phyloP scores from a whole-genome alignment of 2,888 invertebrate species.

The Xestia c-nigrum region DNA sequence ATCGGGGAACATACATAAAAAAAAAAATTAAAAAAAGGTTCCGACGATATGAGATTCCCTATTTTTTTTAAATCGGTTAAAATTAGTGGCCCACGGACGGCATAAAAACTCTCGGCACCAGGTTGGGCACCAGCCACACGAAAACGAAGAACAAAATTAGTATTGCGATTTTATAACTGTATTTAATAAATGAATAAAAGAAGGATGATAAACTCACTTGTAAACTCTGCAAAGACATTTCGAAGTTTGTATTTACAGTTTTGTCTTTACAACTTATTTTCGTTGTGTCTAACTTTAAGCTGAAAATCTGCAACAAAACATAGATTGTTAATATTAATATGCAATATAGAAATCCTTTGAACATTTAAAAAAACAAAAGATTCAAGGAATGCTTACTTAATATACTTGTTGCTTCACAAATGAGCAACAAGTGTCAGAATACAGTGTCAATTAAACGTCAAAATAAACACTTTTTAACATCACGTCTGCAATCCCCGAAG shows the following conservation, averaged over 20 bases:
- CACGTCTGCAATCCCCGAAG: background rate
- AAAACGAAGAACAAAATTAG: too few species aligned
- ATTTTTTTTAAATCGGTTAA: too few species aligned
- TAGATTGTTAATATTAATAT: background rate
- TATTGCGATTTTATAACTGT: background rate
- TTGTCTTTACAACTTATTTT: conserved; percentile 93
- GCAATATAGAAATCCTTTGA: background rate
- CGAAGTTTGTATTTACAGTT: conserved; percentile 93
- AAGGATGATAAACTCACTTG: conserved; percentile 84
- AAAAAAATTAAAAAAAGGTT: too few species aligned
- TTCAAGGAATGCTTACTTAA: background rate
- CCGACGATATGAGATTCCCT: too few species aligned
- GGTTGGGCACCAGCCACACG: too few species aligned
- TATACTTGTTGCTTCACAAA: conserved; percentile 7
- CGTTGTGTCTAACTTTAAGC: conserved; percentile 93
- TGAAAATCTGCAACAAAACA: conserved; percentile 91
- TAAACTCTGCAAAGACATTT: conserved; percentile 92
- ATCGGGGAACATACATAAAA: too few species aligned
- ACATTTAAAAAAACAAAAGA: background rate
- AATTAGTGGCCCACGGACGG: too few species aligned
- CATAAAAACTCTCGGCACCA: too few species aligned
- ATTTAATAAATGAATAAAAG: background rate
- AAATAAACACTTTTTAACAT: background rate
- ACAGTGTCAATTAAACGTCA: background rate
- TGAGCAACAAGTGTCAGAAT: conserved; percentile 8